phyloP scores from a whole-genome alignment of 2,888 invertebrate species.

The Choreutis nemorana region DNA sequence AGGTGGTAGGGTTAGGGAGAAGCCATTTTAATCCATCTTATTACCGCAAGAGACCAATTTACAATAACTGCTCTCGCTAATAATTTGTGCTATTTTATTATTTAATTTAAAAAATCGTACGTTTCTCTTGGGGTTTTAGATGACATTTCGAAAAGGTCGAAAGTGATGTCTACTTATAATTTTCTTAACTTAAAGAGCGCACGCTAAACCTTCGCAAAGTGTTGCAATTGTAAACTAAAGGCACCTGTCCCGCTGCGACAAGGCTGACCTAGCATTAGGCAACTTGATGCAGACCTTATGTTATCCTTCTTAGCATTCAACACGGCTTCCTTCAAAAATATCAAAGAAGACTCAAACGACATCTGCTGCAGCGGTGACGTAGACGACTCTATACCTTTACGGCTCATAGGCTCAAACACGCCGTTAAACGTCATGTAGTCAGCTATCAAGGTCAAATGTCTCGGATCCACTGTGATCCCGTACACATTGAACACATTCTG shows the following conservation, averaged over 20 bases:
- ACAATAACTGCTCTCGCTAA: too few relatives aligned
- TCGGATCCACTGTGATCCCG: conserved; percentile 93
- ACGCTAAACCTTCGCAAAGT: conserved; percentile 1
- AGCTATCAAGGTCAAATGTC: conserved; percentile 91
- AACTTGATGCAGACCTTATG: conserved; percentile 84
- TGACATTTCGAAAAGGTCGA: too few relatives aligned
- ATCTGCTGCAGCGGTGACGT: conserved; percentile 97
- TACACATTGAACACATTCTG: conserved; percentile 97
- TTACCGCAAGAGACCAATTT: too few relatives aligned
- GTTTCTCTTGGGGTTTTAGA: too few relatives aligned
- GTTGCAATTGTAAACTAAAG: conserved; percentile 57
- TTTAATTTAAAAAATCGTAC: too few relatives aligned
- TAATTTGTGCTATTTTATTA: too few relatives aligned
- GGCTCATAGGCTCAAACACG: conserved; percentile 85
- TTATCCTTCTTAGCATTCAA: conserved; percentile 76
- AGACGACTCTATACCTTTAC: conserved; percentile 89
- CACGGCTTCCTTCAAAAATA: conserved; percentile 83
- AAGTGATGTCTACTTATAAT: too few relatives aligned
- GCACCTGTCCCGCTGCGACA: conserved; percentile 85
- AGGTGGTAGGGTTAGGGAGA: too few relatives aligned
- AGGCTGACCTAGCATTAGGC: conserved; percentile 86
- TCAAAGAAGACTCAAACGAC: conserved; percentile 94
- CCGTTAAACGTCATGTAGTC: conserved; percentile 99
- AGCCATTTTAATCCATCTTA: too few relatives aligned
- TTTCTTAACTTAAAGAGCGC: too few relatives aligned